These are phyloP conservation scores for Actenoides lindsayi DNA, from an alignment of 2,113 vertebrate species.

Conservation along the genomic window DNA sequence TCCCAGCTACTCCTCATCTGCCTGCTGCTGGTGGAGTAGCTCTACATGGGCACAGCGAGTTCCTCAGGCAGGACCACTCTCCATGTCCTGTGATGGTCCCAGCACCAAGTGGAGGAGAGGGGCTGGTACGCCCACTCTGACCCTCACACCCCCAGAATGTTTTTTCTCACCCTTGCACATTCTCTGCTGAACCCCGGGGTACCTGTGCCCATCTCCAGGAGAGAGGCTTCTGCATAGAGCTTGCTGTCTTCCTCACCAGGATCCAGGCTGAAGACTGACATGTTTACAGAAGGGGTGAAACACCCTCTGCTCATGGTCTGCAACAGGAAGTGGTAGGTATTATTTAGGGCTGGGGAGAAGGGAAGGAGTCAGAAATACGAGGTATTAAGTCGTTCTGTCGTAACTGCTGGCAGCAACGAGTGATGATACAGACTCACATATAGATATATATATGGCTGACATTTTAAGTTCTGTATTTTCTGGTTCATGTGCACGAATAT, in stretches of 20 bases:
- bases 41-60: background rate
- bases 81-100: background rate
- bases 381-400: background rate
- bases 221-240: constrained; percentile 41
- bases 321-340: background rate
- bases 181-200: background rate
- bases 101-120: background rate
- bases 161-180: background rate
- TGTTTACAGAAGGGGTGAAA: constrained; percentile 52
- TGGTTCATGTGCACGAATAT: background rate
- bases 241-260: background rate
- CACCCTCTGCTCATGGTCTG: constrained; percentile 63
- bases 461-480: background rate
- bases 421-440: background rate
- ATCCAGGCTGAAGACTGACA: constrained; percentile 37
- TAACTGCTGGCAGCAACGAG: background rate
- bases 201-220: constrained; percentile 69
- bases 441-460: background rate
- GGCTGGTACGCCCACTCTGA: background rate
- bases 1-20: background rate
- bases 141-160: background rate
- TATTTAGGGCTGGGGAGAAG: background rate
- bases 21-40: background rate
- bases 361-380: background rate
- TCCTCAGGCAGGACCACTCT: background rate